Evolutionary conservation across 2,888 invertebrate genomes (phyloP).

Genomic region (Quadriops clusia): DNA sequence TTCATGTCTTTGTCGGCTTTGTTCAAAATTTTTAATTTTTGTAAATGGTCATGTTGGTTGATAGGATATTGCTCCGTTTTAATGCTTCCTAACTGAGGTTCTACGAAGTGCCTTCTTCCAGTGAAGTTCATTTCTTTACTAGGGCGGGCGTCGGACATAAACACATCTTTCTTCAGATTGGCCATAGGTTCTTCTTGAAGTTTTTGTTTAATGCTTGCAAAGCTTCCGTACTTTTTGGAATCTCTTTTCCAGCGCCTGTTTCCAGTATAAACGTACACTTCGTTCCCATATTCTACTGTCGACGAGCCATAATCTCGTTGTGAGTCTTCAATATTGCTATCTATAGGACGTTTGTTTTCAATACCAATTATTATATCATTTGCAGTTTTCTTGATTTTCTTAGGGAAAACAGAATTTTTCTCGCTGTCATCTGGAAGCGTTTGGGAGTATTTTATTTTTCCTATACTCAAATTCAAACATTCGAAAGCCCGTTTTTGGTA

Average conservation of each 20-base stretch:
- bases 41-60: conserved; percentile 23
- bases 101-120: conserved; percentile 10
- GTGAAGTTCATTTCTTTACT: conserved; percentile 27
- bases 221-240: conserved; percentile 13
- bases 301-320: background rate
- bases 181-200: conserved; percentile 15
- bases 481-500: too few species aligned
- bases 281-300: conserved; percentile 3
- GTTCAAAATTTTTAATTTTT: conserved; percentile 23
- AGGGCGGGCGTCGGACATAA: conserved; percentile 26
- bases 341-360: too few species aligned
- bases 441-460: too few species aligned
- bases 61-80: conserved; percentile 25
- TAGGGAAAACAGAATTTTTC: too few species aligned
- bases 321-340: too few species aligned
- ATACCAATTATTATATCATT: too few species aligned
- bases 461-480: too few species aligned
- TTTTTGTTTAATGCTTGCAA: conserved; percentile 10
- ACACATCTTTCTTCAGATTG: conserved; percentile 20
- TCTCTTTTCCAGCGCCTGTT: conserved; percentile 9
- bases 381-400: too few species aligned
- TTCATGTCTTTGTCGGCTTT: conserved; percentile 21
- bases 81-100: conserved; percentile 21
- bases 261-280: conserved; percentile 4
- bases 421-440: too few species aligned